Evolutionary conservation across 2,797 vertebrate genomes (phyloP).

Genomic region (Poeciliopsis paucimaculata): DNA sequence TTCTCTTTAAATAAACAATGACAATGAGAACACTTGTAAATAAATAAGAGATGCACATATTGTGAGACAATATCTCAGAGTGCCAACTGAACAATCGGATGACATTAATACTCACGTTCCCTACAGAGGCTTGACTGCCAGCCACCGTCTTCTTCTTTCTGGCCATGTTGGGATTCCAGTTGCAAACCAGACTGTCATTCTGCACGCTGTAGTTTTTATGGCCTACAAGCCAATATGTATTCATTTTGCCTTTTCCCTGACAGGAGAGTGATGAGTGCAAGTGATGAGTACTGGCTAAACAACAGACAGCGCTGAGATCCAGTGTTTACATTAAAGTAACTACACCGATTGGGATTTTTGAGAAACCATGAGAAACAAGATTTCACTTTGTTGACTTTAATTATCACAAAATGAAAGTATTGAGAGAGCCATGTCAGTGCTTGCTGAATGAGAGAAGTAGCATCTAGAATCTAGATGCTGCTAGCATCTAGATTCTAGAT

Average conservation of each 20-base stretch:
- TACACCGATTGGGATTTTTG: background rate
- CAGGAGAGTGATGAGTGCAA: conserved; percentile 4
- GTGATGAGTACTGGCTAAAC: background rate
- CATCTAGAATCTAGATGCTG: background rate
- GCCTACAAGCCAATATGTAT: conserved; percentile 89
- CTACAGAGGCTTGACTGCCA: conserved; percentile 66
- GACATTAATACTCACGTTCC: conserved; percentile 60
- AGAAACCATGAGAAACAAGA: background rate
- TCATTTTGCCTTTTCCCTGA: conserved; percentile 91
- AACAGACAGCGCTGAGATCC: background rate
- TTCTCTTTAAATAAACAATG: background rate
- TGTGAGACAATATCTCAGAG: background rate
- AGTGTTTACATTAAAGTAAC: background rate
- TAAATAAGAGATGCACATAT: background rate
- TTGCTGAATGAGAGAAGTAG: background rate
- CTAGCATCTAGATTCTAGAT: too few species aligned
- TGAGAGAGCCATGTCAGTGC: background rate
- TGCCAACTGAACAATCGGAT: background rate
- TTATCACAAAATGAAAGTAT: background rate
- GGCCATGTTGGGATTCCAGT: conserved; percentile 84
- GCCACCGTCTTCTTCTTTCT: conserved; percentile 70
- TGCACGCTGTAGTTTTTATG: conserved; percentile 90
- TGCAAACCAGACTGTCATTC: conserved; percentile 92
- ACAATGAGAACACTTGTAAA: background rate
- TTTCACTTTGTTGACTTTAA: background rate